phyloP scores from a whole-genome alignment of 1,140 invertebrate species.

The Drosophila arawakana region DNA sequence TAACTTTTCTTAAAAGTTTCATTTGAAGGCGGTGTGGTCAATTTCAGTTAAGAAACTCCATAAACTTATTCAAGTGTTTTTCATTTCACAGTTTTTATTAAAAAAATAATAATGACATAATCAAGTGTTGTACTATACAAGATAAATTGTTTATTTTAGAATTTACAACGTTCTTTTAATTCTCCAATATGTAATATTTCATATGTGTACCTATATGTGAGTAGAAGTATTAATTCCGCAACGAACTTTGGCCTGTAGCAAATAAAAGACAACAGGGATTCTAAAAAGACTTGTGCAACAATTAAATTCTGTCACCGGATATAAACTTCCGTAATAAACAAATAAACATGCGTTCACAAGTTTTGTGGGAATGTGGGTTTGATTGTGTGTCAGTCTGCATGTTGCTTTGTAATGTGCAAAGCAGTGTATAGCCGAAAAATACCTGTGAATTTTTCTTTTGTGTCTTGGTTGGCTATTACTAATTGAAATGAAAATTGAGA shows the following conservation, averaged over 20 bases:
- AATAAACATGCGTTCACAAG: slow-evolving; percentile 21
- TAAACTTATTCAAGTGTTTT: no score
- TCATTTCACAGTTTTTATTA: no score
- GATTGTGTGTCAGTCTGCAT: background rate
- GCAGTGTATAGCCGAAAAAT: slow-evolving; percentile 39
- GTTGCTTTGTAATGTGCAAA: background rate
- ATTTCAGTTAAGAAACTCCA: no score
- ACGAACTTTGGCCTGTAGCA: background rate
- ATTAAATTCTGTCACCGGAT: slow-evolving; percentile 58
- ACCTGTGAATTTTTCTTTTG: slow-evolving; percentile 43
- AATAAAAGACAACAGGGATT: slow-evolving; percentile 2
- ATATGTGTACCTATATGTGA: background rate
- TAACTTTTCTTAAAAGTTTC: no score
- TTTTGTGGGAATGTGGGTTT: slow-evolving; percentile 1
- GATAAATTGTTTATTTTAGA: no score
- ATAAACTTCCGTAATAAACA: slow-evolving; percentile 59
- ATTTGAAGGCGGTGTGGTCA: no score
- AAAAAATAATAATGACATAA: no score
- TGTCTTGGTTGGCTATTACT: slow-evolving; percentile 32
- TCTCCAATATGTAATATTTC: no score
- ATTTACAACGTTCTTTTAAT: no score
- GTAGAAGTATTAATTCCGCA: background rate
- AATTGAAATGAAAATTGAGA: slow-evolving; percentile 19
- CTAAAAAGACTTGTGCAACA: slow-evolving; percentile 26
- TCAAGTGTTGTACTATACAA: no score